A percentile compares a stretch with the other conserved stretches of the same genome.
Evolutionary conservation across 2,797 vertebrate species (phyloP).

Genomic region (Tenualosa thibaudeaui): DNA sequence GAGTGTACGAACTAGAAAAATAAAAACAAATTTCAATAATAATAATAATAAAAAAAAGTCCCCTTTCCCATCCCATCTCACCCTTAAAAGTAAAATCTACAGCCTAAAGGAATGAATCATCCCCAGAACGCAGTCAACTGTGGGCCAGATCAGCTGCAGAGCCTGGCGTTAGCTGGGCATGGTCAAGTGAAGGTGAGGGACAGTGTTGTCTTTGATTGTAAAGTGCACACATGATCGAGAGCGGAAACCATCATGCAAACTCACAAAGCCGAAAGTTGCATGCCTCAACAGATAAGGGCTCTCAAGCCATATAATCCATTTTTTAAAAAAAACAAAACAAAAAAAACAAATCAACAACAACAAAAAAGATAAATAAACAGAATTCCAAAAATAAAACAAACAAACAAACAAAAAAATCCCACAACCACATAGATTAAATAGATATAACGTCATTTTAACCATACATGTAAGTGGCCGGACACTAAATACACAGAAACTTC

Average conservation of each 20-base stretch:
- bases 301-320: conserved; percentile 37
- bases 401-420: conserved; percentile 39
- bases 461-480: conserved; percentile 54
- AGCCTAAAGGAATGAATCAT: conserved; percentile 6
- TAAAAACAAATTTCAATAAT: conserved; percentile 3
- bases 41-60: neutral
- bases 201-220: conserved; percentile 50
- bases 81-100: conserved; percentile 19
- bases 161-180: neutral
- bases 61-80: conserved; percentile 17
- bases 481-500: conserved; percentile 54
- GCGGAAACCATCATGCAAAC: conserved; percentile 76
- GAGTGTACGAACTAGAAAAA: neutral
- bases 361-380: conserved; percentile 32
- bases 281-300: conserved; percentile 65
- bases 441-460: conserved; percentile 51
- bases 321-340: conserved; percentile 43
- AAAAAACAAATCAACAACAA: conserved; percentile 28
- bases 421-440: conserved; percentile 50
- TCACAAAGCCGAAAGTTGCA: conserved; percentile 72
- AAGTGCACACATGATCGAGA: conserved; percentile 56
- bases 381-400: conserved; percentile 38
- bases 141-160: neutral
- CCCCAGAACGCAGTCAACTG: neutral
- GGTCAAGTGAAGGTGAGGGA: conserved; percentile 44